These are phyloP conservation scores for Onthophagus taurus DNA, from an alignment of 1,140 invertebrate genomes.

Conservation along the genomic window DNA sequence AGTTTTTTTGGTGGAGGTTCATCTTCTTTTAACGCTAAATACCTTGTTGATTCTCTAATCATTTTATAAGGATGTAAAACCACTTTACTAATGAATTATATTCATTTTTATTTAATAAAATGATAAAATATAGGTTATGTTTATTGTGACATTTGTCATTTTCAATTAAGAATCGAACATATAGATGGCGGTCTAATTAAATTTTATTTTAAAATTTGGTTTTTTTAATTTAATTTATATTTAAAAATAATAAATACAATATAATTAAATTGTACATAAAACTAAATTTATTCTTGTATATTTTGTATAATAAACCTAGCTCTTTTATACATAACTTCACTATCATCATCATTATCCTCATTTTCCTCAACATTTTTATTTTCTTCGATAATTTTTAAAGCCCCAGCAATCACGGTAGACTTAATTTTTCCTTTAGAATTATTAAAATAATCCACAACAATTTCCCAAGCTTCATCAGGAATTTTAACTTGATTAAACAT, in stretches of 20 bases:
- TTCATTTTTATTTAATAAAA: too few relatives aligned
- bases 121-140: too few relatives aligned
- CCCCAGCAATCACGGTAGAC: constrained; percentile 48
- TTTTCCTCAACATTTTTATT: constrained; percentile 44
- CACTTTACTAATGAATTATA: too few relatives aligned
- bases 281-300: constrained; percentile 28
- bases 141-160: too few relatives aligned
- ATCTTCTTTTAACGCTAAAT: constrained; percentile 8
- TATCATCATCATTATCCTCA: constrained; percentile 45
- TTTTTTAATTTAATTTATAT: too few relatives aligned
- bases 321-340: constrained; percentile 24
- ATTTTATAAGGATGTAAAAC: too few relatives aligned
- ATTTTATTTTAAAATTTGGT: too few relatives aligned
- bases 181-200: too few relatives aligned
- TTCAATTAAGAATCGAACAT: too few relatives aligned
- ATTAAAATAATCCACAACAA: constrained; percentile 60
- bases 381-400: constrained; percentile 50
- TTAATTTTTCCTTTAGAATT: constrained; percentile 54
- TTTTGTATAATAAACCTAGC: constrained; percentile 29
- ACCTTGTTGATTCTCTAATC: too few relatives aligned
- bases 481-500: constrained; percentile 50
- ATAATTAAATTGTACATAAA: too few relatives aligned
- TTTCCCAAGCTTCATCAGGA: constrained; percentile 48
- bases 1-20: constrained; percentile 27
- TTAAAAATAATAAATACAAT: too few relatives aligned